Base-by-base conservation (phyloP, 2,797 vertebrate genomes). In the Psittacula derbiana region DNA sequence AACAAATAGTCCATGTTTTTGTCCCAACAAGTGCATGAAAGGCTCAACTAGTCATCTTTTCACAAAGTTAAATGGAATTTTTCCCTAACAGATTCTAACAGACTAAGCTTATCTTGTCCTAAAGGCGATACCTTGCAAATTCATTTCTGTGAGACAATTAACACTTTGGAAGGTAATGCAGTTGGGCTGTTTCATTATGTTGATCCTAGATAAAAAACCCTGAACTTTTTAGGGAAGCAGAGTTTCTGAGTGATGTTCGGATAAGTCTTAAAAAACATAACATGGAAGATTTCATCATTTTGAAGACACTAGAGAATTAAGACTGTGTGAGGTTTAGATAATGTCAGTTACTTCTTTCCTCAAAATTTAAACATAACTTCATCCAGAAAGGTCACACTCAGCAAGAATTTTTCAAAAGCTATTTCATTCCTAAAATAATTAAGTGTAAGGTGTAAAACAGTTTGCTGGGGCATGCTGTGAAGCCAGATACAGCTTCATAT, bases 121-220 rank as follows among this genome's bases (percentile, higher is more conserved):
- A 85, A 82, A 40, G 16, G 57, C 94, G 97, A 97, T 40, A 98
- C 91, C 25, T 98, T 97, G 83, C 98, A 98, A 98, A 91, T 98
- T 97, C 79, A 98, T 97, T 80, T 98, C 53, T 82, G 91, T 97
- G 58, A 98, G 19, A 21, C 96, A 86, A 44, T 83, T 53, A 38
- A 98, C 90, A 7, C 90, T 89, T 12, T 40, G 46, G 93, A 98
- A 98, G n/a, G 98, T 33, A 12, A 49, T 25, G 16, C 97, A 82
- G 33, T 97, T 69, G 16, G 14, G 11, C 49, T 84, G 38, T 38
- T 96, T 94, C 44, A 95, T 80, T 76, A 97, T 97, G 91, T 97
- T 96, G n/a, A 95, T 93, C 6, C 40, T 79, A 74, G 92, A 75
- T 95, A 94, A 67, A 97, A 97, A 64, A 89, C 13, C 0, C 69